Evolutionary conservation across 2,888 invertebrate genomes (phyloP).

Genomic region (Pristionchus exspectatus): DNA sequence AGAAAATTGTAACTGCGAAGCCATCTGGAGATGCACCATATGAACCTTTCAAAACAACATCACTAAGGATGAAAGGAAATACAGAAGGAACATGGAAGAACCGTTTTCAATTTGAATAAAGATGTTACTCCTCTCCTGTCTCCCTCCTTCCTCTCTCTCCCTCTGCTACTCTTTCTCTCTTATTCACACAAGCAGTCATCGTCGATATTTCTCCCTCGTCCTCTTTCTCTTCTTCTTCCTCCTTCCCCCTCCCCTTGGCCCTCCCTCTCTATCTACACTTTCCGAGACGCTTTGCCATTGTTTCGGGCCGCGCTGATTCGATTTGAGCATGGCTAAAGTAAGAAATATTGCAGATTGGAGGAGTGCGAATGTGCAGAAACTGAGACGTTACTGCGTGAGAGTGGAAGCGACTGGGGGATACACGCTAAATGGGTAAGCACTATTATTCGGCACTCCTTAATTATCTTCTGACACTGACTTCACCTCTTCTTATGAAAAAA

Average conservation of each 20-base stretch:
- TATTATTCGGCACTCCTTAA: not conserved
- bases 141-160: not conserved
- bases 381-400: not conserved
- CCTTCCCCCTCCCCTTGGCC: constrained; percentile 52
- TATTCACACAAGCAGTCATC: constrained; percentile 32
- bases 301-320: constrained; percentile 29
- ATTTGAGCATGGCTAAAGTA: not conserved
- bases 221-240: constrained; percentile 54
- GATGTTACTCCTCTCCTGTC: constrained; percentile 30
- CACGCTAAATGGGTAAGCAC: constrained; percentile 32
- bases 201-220: constrained; percentile 51
- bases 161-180: constrained; percentile 21
- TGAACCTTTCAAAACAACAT: not conserved
- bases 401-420: constrained; percentile 2
- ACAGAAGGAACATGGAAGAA: not conserved
- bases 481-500: no score
- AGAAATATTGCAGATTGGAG: constrained; percentile 23
- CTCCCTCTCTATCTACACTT: constrained; percentile 52
- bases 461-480: no score
- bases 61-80: constrained; percentile 8
- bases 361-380: not conserved
- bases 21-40: not conserved
- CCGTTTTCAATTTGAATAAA: constrained; percentile 20
- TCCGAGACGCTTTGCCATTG: constrained; percentile 32
- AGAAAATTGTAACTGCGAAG: not conserved